phyloP scores from a whole-genome alignment of 1,140 invertebrate species.

The Drosophila erecta region DNA sequence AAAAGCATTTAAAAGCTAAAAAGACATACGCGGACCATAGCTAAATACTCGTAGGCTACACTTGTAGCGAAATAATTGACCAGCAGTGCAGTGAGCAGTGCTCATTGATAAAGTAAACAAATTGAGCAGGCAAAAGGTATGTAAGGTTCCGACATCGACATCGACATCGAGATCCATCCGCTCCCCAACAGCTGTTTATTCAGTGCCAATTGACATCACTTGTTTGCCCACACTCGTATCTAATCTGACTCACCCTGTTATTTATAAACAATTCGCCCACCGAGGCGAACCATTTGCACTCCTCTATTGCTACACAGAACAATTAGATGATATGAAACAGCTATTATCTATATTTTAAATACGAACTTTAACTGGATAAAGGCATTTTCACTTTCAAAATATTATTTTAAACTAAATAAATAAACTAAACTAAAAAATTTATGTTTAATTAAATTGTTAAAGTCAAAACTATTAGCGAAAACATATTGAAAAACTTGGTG shows the following conservation, averaged over 20 bases:
- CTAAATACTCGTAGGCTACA: conserved; percentile 11
- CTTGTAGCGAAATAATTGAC: conserved; percentile 18
- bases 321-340: background rate
- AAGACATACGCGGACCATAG: conserved; percentile 1
- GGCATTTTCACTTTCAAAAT: background rate
- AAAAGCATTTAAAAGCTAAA: conserved; percentile 3
- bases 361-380: background rate
- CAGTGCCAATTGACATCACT: conserved; percentile 69
- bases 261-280: conserved; percentile 77
- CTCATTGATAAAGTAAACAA: conserved; percentile 46
- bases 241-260: conserved; percentile 63
- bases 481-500: no score
- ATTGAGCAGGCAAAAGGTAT: conserved; percentile 26
- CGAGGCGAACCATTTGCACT: conserved; percentile 48
- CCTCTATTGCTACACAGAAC: conserved; percentile 12
- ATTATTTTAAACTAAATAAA: background rate
- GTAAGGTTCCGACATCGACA: conserved; percentile 13
- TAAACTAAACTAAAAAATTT: no score
- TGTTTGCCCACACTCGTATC: conserved; percentile 40
- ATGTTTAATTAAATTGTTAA: no score
- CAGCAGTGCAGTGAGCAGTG: conserved; percentile 17
- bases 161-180: background rate
- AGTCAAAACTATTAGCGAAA: background rate
- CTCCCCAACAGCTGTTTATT: conserved; percentile 51
- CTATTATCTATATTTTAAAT: background rate